phyloP scores from a whole-genome alignment of 2,888 invertebrate species.

The Mesochorus sp. region DNA sequence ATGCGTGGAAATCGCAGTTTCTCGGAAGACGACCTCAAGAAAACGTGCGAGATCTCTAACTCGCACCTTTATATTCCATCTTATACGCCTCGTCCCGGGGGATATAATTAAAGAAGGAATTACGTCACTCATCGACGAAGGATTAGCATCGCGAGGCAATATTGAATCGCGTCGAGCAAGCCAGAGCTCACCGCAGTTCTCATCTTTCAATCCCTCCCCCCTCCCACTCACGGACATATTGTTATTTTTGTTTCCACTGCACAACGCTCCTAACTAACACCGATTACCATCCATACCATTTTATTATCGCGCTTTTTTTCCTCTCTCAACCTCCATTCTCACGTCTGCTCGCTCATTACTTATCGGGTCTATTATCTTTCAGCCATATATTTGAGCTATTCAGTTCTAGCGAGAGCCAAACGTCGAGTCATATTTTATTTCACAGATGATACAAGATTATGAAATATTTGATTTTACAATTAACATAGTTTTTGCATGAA shows the following conservation, averaged over 20 bases:
- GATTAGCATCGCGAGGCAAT: conserved; percentile 54
- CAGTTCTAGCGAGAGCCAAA: conserved; percentile 23
- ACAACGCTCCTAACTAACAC: conserved; percentile 1
- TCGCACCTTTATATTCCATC: too few species aligned
- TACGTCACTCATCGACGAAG: conserved; percentile 53
- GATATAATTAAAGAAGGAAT: conserved; percentile 58
- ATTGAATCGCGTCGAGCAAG: conserved; percentile 9
- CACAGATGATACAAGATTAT: too few species aligned
- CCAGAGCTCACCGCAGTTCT: conserved; percentile 23
- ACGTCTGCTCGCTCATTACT: not conserved
- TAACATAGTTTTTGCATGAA: too few species aligned
- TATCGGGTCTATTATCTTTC: conserved; percentile 27
- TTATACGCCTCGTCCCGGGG: conserved; percentile 26
- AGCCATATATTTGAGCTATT: conserved; percentile 19
- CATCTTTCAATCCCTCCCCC: conserved; percentile 3
- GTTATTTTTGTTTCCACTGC: conserved; percentile 4
- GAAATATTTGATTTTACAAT: too few species aligned
- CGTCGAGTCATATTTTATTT: too few species aligned
- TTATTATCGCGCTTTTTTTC: conserved; percentile 16
- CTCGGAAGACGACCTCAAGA: conserved; percentile 56
- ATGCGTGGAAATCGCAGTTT: conserved; percentile 62
- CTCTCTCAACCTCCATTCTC: conserved; percentile 7
- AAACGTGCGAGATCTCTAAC: conserved; percentile 34
- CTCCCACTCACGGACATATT: too few species aligned
- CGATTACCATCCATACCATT: conserved; percentile 40